A percentile compares a stretch with the other conserved stretches of the same genome.
phyloP scores from a whole-genome alignment of 2,888 invertebrate species.

The Patella pellucida region DNA sequence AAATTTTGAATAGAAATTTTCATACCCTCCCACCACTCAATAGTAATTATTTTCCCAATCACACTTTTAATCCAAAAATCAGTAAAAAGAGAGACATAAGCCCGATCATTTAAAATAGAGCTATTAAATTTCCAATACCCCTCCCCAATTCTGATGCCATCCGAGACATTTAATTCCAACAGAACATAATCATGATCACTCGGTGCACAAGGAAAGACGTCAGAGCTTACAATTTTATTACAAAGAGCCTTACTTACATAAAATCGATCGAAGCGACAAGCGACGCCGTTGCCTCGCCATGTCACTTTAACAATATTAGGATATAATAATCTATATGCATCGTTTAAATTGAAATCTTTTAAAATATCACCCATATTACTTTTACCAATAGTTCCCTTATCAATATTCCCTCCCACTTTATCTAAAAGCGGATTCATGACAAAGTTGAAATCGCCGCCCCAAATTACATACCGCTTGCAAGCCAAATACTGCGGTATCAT shows the following conservation, averaged over 20 bases:
- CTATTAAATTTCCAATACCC: background rate
- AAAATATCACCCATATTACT: background rate
- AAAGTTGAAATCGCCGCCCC: too few relatives aligned
- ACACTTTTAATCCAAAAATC: background rate
- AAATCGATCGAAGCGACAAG: conserved; percentile 10
- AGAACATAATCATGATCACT: background rate
- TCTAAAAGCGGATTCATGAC: too few relatives aligned
- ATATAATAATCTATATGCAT: background rate
- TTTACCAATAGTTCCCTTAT: background rate
- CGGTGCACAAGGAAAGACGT: background rate
- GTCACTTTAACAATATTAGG: conserved; percentile 10
- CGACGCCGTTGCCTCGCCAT: conserved; percentile 1
- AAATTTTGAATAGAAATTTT: conserved; percentile 10
- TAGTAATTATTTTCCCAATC: background rate
- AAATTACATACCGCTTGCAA: too few relatives aligned
- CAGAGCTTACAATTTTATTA: background rate
- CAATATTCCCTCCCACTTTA: too few relatives aligned
- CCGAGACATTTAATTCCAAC: background rate
- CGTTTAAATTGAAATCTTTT: background rate
- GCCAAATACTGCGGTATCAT: too few relatives aligned
- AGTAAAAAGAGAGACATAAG: background rate
- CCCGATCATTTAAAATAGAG: background rate
- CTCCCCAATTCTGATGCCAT: background rate
- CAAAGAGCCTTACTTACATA: background rate
- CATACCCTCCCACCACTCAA: conserved; percentile 6